Conservation (phyloP, 2,113 vertebrate genomes). For the Oncorhynchus nerka region DNA sequence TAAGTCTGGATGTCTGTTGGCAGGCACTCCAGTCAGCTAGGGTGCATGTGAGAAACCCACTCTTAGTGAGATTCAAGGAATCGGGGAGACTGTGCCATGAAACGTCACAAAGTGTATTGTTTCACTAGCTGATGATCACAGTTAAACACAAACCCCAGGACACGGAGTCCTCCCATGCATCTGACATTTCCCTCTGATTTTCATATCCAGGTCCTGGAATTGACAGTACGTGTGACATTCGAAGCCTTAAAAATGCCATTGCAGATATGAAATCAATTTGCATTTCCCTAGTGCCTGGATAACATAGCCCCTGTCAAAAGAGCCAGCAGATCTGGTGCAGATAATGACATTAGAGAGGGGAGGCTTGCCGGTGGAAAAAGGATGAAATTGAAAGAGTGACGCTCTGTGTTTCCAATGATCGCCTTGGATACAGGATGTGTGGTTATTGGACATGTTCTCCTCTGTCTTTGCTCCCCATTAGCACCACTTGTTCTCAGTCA, state of each 20-base stretch:
- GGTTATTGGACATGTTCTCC: constrained; percentile 60
- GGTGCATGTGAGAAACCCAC: constrained; percentile 30
- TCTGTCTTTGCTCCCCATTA: constrained; percentile 76
- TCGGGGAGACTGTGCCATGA: constrained; percentile 51
- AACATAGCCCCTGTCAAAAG: constrained; percentile 76
- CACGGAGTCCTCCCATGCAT: constrained; percentile 62
- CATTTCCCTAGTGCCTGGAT: constrained; percentile 75
- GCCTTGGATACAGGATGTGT: constrained; percentile 65
- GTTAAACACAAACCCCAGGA: constrained; percentile 70
- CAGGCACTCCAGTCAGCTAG: constrained; percentile 23
- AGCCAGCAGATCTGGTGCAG: constrained; percentile 70
- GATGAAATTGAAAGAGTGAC: constrained; percentile 76
- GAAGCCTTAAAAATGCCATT: constrained; percentile 78
- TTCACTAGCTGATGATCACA: constrained; percentile 60
- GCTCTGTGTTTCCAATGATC: constrained; percentile 75
- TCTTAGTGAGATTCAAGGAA: constrained; percentile 37
- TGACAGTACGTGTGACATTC: constrained; percentile 73
- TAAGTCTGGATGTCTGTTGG: not conserved
- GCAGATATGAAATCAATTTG: constrained; percentile 83
- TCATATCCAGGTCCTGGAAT: constrained; percentile 73
- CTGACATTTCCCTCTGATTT: constrained; percentile 79
- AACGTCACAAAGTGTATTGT: constrained; percentile 69
- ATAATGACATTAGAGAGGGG: constrained; percentile 76
- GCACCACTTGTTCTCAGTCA: constrained; percentile 75
- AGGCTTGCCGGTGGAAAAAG: constrained; percentile 58